phyloP scores from a whole-genome alignment of 2,888 invertebrate genomes.

The Acanthococcus lagerstroemiae region DNA sequence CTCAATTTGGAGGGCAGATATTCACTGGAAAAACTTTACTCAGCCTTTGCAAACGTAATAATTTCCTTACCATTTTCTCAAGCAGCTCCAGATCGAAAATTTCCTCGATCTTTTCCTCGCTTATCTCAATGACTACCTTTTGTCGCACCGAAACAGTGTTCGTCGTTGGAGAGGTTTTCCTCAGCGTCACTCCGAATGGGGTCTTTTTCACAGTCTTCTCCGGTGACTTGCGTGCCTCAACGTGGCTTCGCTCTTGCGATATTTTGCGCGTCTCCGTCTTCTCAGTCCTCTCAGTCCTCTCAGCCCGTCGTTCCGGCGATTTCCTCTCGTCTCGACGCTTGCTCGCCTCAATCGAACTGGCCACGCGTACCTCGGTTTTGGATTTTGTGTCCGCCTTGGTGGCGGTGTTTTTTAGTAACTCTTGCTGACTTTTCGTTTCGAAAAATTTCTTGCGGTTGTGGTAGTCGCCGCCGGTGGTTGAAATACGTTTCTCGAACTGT shows the following conservation, averaged over 20 bases:
- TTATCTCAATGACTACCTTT: constrained; percentile 21
- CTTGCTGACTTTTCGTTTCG: constrained; percentile 31
- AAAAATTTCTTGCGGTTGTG: constrained; percentile 40
- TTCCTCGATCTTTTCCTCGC: constrained; percentile 53
- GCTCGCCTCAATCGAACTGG: background rate
- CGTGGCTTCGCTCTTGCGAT: background rate
- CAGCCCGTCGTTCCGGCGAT: background rate
- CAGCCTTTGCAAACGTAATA: too few relatives aligned
- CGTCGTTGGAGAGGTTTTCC: constrained; percentile 45
- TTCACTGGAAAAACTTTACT: too few relatives aligned
- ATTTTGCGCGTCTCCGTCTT: background rate
- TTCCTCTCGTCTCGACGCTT: background rate
- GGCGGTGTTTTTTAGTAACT: constrained; percentile 6
- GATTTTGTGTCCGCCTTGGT: background rate
- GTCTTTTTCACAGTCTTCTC: background rate
- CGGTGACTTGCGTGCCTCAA: background rate
- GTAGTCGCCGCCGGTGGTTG: constrained; percentile 39
- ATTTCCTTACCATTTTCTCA: constrained; percentile 59
- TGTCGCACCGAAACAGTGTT: background rate
- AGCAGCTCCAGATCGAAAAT: constrained; percentile 60
- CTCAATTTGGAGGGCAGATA: too few relatives aligned
- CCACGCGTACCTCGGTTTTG: background rate
- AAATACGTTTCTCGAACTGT: constrained; percentile 8
- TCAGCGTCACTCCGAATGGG: constrained; percentile 53
- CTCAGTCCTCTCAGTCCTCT: background rate